Evolutionary conservation across 1,140 invertebrate species (phyloP).

Genomic region (Tribolium castaneum): DNA sequence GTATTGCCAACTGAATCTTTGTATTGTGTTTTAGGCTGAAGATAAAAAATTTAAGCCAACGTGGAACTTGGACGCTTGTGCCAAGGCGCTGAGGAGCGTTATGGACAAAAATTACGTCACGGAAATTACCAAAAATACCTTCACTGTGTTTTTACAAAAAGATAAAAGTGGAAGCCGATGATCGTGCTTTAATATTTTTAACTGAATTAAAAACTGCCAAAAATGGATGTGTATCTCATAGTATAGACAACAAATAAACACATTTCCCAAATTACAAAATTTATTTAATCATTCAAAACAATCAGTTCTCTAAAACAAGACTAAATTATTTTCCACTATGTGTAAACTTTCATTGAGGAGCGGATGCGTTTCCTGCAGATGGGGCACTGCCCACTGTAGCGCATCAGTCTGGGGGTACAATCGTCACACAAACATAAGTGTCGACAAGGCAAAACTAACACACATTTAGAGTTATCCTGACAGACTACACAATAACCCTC

Average conservation of each 20-base stretch:
- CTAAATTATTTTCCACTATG: background rate
- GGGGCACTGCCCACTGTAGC: constrained; percentile 51
- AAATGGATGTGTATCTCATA: too few species aligned
- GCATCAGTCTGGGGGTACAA: constrained; percentile 45
- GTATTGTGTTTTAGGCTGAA: constrained; percentile 66
- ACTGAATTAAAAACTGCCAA: background rate
- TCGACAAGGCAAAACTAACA: constrained; percentile 52
- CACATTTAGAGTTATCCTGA: constrained; percentile 50
- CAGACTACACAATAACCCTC: constrained; percentile 53
- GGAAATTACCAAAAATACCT: constrained; percentile 66
- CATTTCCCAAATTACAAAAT: background rate
- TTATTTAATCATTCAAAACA: background rate
- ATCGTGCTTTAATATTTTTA: background rate
- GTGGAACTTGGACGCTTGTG: constrained; percentile 72
- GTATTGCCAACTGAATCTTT: too few species aligned
- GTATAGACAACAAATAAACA: background rate
- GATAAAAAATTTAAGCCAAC: constrained; percentile 68
- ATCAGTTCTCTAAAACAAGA: background rate
- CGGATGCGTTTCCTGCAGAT: constrained; percentile 48
- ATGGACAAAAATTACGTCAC: constrained; percentile 67
- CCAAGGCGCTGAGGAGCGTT: constrained; percentile 69
- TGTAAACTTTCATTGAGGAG: constrained; percentile 1
- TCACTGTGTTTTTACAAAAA: constrained; percentile 70
- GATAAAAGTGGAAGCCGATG: constrained; percentile 57
- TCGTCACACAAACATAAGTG: constrained; percentile 54